Evolutionary conservation across 1,140 invertebrate species (phyloP).

Genomic region (Formica selysi): DNA sequence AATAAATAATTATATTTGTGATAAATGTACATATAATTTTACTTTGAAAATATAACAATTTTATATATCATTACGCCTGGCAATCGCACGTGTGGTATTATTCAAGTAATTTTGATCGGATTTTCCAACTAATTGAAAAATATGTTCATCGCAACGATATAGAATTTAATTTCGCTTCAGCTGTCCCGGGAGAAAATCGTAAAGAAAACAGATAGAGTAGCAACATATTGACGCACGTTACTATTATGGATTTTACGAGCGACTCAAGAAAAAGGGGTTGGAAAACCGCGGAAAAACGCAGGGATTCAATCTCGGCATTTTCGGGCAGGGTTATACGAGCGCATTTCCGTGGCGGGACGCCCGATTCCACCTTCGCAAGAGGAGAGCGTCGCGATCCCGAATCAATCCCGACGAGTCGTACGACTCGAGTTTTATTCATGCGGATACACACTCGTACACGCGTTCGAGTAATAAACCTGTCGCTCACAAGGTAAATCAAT

Average conservation of each 20-base stretch:
- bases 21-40: background rate
- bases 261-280: slow-evolving; percentile 17
- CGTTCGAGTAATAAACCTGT: slow-evolving; percentile 75
- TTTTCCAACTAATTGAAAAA: background rate
- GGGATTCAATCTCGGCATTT: slow-evolving; percentile 55
- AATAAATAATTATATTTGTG: background rate
- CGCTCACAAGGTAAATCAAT: slow-evolving; percentile 75
- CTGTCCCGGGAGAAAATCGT: background rate
- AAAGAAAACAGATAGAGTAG: background rate
- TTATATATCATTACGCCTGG: background rate
- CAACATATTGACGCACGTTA: background rate
- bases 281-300: slow-evolving; percentile 41
- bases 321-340: slow-evolving; percentile 39
- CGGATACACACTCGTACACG: slow-evolving; percentile 73
- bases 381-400: slow-evolving; percentile 35
- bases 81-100: background rate
- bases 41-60: slow-evolving; percentile 10
- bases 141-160: background rate
- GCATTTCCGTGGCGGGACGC: slow-evolving; percentile 52
- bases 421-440: slow-evolving; percentile 74
- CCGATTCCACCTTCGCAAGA: slow-evolving; percentile 40
- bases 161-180: background rate
- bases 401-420: slow-evolving; percentile 61
- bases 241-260: slow-evolving; percentile 51
- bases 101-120: background rate